Conservation (phyloP, 2,797 vertebrate genomes). For the Distichodus sexfasciatus region DNA sequence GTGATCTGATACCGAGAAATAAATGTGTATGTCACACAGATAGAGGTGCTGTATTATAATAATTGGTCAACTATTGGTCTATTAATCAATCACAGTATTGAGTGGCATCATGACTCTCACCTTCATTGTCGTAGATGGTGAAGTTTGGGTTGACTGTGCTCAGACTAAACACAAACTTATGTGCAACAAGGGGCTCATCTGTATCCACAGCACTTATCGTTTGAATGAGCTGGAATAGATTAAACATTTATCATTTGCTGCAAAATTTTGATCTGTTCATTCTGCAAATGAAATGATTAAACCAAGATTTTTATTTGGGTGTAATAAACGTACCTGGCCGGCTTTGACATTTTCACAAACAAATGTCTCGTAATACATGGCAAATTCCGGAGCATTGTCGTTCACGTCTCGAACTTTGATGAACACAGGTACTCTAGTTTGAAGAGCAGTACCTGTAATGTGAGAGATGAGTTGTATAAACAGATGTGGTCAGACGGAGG, state of each 20-base stretch:
- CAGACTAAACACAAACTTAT: constrained; percentile 97
- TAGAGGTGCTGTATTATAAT: neutral
- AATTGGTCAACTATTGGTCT: too few relatives aligned
- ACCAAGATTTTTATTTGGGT: neutral
- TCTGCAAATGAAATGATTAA: neutral
- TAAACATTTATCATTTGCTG: neutral
- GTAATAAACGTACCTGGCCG: constrained; percentile 76
- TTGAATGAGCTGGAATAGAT: constrained; percentile 86
- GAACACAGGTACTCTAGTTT: constrained; percentile 89
- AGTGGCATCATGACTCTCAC: constrained; percentile 63
- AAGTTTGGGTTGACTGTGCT: constrained; percentile 93
- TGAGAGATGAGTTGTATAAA: too few relatives aligned
- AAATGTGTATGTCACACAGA: neutral
- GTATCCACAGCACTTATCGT: constrained; percentile 97
- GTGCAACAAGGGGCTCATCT: constrained; percentile 92
- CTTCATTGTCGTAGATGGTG: constrained; percentile 93
- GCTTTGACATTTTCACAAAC: constrained; percentile 96
- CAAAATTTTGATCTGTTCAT: neutral
- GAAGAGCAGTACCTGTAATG: constrained; percentile 92
- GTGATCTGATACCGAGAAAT: neutral
- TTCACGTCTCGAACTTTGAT: constrained; percentile 96
- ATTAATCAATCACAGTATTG: neutral
- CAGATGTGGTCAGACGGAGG: neutral
- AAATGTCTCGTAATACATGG: constrained; percentile 94
- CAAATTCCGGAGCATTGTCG: constrained; percentile 96